Base-by-base conservation (phyloP, 2,113 vertebrate genomes). In the Pollachius pollachius region DNA sequence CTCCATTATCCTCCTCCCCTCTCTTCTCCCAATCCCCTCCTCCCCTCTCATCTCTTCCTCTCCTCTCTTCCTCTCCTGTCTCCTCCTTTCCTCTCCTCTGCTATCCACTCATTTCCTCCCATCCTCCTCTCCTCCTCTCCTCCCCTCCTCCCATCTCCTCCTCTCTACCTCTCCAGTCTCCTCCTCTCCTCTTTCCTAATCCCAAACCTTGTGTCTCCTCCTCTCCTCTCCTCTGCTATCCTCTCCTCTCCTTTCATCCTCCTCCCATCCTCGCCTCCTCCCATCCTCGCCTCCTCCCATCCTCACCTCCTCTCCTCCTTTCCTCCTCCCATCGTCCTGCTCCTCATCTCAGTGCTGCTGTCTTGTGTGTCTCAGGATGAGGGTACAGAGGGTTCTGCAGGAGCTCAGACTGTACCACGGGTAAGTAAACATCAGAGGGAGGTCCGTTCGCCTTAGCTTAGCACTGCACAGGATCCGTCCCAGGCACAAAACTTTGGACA, bases 331-430 rank as follows among this genome's bases (percentile, higher is more conserved):
- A 16, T 16, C 52, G 34, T 48, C 56, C 65, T 1, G 8, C 27
- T 52, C 21, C 61, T 62, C 75, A 52, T 59, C 85, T 90, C 79
- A 90, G 89, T 69, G 78, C 74, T 73, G 72, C 79, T 92, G 84
- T 92, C 71, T 92, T 92, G 89, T 92, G 90, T 93, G 82, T 89
- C 88, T 89, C 83, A 99, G 97, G 93, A 75, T 98, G 85, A 96
- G 95, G 81, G 96, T 97, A 85, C 96, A 98, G 73, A 95, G 95
- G 83, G 96, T 98, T 70, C 95, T 98, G 67, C 94, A 95, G 75
- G 97, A 99, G 87, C 92, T 97, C 81, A 95, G 94, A 76, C 93
- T 95, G 79, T 97, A 95, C 78, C 96, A 98, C 6, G 94, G 97
- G 97, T 98, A 79, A 93, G 94, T 94, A 90, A 89, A 87, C 81